These are phyloP conservation scores for Sapajus apella DNA, from an alignment of 2,113 vertebrate genomes.

Conservation along the genomic window DNA sequence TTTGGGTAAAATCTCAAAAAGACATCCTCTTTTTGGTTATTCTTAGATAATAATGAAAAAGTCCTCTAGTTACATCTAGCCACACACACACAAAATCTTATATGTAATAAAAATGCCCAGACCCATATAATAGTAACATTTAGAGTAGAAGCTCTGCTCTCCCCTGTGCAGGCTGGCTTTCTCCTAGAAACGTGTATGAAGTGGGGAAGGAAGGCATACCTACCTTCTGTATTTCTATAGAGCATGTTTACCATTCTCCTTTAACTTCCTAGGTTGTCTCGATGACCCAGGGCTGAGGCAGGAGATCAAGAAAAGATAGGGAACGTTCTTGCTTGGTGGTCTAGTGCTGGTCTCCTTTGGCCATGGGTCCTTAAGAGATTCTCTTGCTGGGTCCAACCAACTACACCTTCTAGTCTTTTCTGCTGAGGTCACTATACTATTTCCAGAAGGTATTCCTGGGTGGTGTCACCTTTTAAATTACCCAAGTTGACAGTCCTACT, in stretches of 20 bases:
- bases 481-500: not conserved
- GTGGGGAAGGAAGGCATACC: too few relatives aligned
- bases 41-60: not conserved
- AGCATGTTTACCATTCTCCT: not conserved
- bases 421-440: not conserved
- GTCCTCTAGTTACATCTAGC: not conserved
- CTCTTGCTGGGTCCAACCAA: not conserved
- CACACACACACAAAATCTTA: not conserved
- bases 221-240: not conserved
- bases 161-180: not conserved
- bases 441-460: not conserved
- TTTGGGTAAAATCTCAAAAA: not conserved
- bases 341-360: not conserved
- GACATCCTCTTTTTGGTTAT: not conserved
- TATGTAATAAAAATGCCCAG: not conserved
- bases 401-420: not conserved
- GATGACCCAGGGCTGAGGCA: not conserved
- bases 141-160: not conserved
- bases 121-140: not conserved
- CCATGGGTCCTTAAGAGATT: not conserved
- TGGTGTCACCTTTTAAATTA: not conserved
- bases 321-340: not conserved
- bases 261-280: not conserved
- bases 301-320: not conserved
- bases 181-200: not conserved